phyloP scores from a whole-genome alignment of 2,888 invertebrate genomes.

The Aphodius granarius region DNA sequence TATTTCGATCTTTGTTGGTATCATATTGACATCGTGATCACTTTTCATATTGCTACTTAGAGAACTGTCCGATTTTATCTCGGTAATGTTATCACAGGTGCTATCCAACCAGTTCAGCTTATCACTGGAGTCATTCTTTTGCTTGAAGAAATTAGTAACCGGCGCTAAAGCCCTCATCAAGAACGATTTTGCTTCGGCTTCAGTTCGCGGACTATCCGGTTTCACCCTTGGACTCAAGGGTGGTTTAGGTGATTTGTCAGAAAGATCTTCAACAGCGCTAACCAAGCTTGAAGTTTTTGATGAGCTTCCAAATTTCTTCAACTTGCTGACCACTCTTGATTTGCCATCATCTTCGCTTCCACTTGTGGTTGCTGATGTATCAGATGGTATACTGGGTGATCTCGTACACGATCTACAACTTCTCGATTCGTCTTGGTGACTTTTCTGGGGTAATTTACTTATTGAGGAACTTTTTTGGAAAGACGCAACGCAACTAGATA shows the following conservation, averaged over 20 bases:
- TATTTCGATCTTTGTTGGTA: conserved; percentile 26
- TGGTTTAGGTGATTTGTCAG: conserved; percentile 56
- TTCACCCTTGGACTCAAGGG: conserved; percentile 55
- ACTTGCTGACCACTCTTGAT: conserved; percentile 33
- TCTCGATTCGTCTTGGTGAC: conserved; percentile 32
- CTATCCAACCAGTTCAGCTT: conserved; percentile 51
- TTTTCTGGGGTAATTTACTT: conserved; percentile 46
- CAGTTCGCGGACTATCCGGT: conserved; percentile 55
- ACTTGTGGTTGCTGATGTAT: conserved; percentile 43
- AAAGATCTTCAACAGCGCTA: conserved; percentile 60
- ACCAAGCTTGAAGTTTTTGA: conserved; percentile 59
- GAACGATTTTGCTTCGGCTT: conserved; percentile 69
- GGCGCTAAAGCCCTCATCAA: conserved; percentile 74
- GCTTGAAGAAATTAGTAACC: conserved; percentile 73
- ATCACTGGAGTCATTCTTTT: conserved; percentile 60
- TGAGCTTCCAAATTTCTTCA: conserved; percentile 42
- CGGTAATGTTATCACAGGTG: conserved; percentile 42
- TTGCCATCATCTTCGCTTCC: conserved; percentile 49
- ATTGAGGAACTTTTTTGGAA: conserved; percentile 31
- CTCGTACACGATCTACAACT: conserved; percentile 39
- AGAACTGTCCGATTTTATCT: conserved; percentile 40
- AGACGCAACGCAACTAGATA: conserved; percentile 40
- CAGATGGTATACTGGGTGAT: conserved; percentile 54
- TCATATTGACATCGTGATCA: conserved; percentile 18
- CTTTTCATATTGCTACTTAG: conserved; percentile 51